phyloP scores from a whole-genome alignment of 1,140 invertebrate genomes.

The Halictus rubicundus region DNA sequence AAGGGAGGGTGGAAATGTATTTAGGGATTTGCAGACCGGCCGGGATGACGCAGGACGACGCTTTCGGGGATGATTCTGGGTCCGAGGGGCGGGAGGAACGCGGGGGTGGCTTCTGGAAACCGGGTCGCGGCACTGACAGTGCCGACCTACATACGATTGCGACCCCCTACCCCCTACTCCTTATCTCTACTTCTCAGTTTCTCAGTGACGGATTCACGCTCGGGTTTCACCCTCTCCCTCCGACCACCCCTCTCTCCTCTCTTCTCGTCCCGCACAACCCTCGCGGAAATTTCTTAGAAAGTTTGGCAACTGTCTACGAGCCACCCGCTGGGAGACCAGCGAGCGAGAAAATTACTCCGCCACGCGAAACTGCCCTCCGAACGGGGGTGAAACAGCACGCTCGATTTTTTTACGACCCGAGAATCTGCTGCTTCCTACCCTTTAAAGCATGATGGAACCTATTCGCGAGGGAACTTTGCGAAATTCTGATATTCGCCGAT shows the following conservation, averaged over 20 bases:
- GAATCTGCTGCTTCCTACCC: no score
- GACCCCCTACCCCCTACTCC: conserved; percentile 19
- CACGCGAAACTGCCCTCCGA: neutral
- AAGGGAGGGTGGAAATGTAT: conserved; percentile 41
- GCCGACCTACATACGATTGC: conserved; percentile 58
- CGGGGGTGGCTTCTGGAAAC: conserved; percentile 21
- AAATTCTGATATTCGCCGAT: no score
- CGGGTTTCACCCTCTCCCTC: neutral
- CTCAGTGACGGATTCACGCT: conserved; percentile 45
- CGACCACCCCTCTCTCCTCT: neutral
- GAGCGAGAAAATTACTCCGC: neutral
- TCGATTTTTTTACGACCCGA: neutral
- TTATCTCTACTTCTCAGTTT: conserved; percentile 39
- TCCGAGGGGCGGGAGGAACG: conserved; percentile 19
- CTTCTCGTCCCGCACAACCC: no score
- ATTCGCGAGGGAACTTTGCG: no score
- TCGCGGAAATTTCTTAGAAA: conserved; percentile 1
- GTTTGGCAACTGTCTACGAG: neutral
- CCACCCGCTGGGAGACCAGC: neutral
- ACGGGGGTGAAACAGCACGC: neutral
- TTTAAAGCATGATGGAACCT: no score
- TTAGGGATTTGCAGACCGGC: conserved; percentile 44
- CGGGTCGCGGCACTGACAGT: conserved; percentile 56
- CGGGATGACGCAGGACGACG: conserved; percentile 39
- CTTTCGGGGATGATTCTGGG: conserved; percentile 50